Conservation (phyloP, 2,797 vertebrate species). For the Hypotaenidia philippensis region DNA sequence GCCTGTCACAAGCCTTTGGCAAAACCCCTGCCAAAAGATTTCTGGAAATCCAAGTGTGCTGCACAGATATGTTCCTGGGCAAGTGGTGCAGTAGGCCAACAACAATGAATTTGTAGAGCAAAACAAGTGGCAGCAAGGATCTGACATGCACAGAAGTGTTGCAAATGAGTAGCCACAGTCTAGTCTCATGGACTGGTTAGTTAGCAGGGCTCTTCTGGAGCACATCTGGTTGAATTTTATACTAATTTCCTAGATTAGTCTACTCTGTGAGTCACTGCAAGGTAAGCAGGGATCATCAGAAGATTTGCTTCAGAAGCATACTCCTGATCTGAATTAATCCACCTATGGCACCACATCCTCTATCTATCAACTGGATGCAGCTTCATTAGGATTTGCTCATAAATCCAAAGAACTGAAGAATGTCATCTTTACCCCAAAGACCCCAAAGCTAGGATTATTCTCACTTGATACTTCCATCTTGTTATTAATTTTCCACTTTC, state of each 20-base stretch:
- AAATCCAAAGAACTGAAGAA: not conserved
- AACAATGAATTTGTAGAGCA: accelerated
- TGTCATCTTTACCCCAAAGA: not conserved
- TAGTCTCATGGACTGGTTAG: not conserved
- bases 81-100: not conserved
- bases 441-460: not conserved
- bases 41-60: not conserved
- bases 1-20: not conserved
- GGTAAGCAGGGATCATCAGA: not conserved
- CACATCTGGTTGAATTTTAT: not conserved
- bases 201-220: not conserved
- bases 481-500: not conserved
- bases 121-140: not conserved
- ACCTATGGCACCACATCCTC: not conserved
- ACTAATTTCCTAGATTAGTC: not conserved
- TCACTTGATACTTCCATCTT: not conserved
- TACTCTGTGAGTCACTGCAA: not conserved
- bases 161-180: not conserved
- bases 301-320: not conserved
- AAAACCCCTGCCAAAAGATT: not conserved
- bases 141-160: not conserved
- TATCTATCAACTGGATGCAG: not conserved
- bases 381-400: not conserved
- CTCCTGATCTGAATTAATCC: not conserved
- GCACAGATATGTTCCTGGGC: accelerated